These are phyloP conservation scores for Micromys minutus DNA, from an alignment of 2,113 vertebrate genomes.

Conservation along the genomic window DNA sequence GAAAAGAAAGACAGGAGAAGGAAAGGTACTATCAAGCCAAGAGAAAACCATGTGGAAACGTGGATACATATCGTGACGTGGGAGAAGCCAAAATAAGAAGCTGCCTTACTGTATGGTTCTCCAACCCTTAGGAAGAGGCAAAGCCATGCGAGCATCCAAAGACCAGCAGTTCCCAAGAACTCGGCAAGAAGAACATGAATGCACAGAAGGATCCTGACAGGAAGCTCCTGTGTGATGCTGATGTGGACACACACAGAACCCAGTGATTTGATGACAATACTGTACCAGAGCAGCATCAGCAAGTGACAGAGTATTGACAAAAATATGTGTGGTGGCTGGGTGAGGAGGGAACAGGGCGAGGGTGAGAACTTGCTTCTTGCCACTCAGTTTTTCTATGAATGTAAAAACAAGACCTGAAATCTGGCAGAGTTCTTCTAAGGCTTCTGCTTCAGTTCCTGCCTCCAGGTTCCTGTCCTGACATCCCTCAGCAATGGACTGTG, in stretches of 20 bases:
- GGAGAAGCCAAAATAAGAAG: neutral
- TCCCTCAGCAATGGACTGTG: neutral
- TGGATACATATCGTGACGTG: neutral
- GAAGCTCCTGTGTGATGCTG: neutral
- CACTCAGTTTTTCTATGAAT: neutral
- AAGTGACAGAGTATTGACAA: neutral
- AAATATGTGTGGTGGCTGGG: neutral
- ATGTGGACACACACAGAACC: no score
- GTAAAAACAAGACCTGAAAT: neutral
- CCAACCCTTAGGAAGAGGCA: neutral
- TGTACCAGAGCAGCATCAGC: neutral
- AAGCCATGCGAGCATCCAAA: neutral
- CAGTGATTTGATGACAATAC: neutral
- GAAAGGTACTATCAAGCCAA: neutral
- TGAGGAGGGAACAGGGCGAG: no score
- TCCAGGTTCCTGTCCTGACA: neutral
- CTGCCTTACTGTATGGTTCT: neutral
- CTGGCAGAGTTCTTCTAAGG: neutral
- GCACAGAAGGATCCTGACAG: neutral
- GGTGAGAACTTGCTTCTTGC: neutral
- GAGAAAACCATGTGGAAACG: neutral
- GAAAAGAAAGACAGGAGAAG: neutral
- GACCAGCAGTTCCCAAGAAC: neutral
- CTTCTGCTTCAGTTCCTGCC: neutral
- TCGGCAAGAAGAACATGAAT: neutral